Conservation (phyloP, 1,140 invertebrate species). For the Glossosoma conforme region DNA sequence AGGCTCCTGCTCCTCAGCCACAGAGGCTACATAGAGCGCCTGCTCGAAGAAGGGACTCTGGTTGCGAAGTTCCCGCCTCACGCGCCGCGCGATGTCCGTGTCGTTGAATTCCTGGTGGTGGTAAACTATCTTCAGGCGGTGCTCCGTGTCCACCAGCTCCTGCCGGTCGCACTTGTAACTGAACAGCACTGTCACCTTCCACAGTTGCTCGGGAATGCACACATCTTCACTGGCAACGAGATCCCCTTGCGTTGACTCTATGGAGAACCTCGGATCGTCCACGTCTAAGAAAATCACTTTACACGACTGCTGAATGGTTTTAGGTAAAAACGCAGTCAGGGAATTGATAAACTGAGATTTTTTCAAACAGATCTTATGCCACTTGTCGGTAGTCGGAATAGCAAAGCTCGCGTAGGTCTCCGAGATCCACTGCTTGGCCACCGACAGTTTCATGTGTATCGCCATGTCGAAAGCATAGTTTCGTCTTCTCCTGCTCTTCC, state of each 20-base stretch:
- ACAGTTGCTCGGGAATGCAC: slow-evolving; percentile 73
- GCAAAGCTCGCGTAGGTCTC: slow-evolving; percentile 79
- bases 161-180: slow-evolving; percentile 59
- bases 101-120: slow-evolving; percentile 77
- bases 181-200: slow-evolving; percentile 72
- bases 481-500: slow-evolving; percentile 26
- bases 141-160: slow-evolving; percentile 68
- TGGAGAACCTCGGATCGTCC: slow-evolving; percentile 69
- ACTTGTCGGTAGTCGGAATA: slow-evolving; percentile 71
- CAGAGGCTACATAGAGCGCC: slow-evolving; percentile 76
- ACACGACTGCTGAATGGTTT: slow-evolving; percentile 66
- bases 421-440: slow-evolving; percentile 76
- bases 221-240: slow-evolving; percentile 73
- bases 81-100: slow-evolving; percentile 69
- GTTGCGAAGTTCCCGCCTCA: slow-evolving; percentile 70
- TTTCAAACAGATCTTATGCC: slow-evolving; percentile 71
- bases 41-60: slow-evolving; percentile 83
- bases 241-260: slow-evolving; percentile 73
- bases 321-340: slow-evolving; percentile 68
- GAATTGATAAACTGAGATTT: slow-evolving; percentile 75
- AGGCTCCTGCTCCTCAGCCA: slow-evolving; percentile 85
- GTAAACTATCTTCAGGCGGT: slow-evolving; percentile 74
- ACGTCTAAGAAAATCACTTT: slow-evolving; percentile 71
- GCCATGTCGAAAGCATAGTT: slow-evolving; percentile 50
- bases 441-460: slow-evolving; percentile 52